Evolutionary conservation across 1,140 invertebrate genomes (phyloP), one percentile per base, ranked within the genome.

Genomic region (Drosophila orena): DNA sequence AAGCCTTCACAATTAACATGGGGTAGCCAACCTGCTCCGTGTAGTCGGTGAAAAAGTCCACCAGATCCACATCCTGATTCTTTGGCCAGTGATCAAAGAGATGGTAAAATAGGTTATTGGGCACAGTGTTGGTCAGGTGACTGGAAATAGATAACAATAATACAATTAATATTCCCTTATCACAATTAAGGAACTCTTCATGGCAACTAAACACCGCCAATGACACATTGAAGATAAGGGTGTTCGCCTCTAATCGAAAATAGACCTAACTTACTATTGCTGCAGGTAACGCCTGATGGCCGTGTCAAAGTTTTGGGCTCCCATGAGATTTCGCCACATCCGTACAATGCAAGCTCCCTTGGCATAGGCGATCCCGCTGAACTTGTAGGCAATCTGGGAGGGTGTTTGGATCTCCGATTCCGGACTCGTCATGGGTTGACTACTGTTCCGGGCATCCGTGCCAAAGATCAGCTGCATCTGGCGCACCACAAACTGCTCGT

Each of bases 1-100:
- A 30, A 6, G 6, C 10, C 10, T 91, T 92, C 2, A 97, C 95
- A 2, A 93, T 94, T 0, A 98, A 88, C 0, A 98, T 93, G 0
- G 98, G 98, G 86, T 95, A 98, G 2, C 98, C 98, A 95, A 97
- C 98, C 93, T 99, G 97, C 20, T 94, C 93, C 0, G 96, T 98
- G 96, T 97, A 99, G 0, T 97, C 98, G 53, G 97, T 20, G 8
- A 85, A 76, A 37, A 91, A 89, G 6, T 88, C 17, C 12, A 64
- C 56, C 20, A 86, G 43, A 57, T 86, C 27, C 2, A 89, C 66
- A 10, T 42, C 4, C 17, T 57, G 61, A 3, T 22, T 20, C 0
- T 0, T 0, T 15, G 84, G 64, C 83, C 83, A 89, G 12, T 86
- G n/a, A 1, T 50, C 12, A 20, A 58, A 65, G 4, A 85, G 62